Base-by-base conservation (phyloP, 2,888 invertebrate genomes). In the Osedax frankpressi region DNA sequence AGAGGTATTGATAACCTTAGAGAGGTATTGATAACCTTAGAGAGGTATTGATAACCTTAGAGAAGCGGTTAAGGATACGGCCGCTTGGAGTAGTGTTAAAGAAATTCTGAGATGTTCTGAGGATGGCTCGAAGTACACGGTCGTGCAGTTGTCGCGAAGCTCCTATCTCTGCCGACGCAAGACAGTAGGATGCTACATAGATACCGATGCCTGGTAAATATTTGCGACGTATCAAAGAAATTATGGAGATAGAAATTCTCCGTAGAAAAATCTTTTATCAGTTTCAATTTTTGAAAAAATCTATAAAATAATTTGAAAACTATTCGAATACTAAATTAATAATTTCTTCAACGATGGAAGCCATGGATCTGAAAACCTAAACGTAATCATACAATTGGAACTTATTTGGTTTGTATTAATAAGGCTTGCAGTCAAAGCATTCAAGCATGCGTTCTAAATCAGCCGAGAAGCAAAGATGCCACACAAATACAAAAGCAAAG, bases 71-170 rank as follows among this genome's bases (percentile, higher is more conserved):
- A 28, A 85, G 74, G 74, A 85, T 82, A 24, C 85, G 78, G 2
- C 85, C 85, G 14, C 84, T 76, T 6, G 85, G 86, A 1, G 85
- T 86, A 1, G 83, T 82, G 76, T 85, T 86, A 73, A 84, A 86
- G 79, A 86, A 85, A 2, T 81, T 77, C 83, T 84, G 84, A 2
- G 85, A 84, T 1, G 81, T 80, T 30, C 79, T 80, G 60, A 85
- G 77, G 28, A 84, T 78, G 60, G 80, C 80, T 2, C 71, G 26
- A 6, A 85, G 78, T 76, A 85, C 78, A n/a, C 76, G 76, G 3
- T 71, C 73, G 76, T 85, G 85, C 11, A 81, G 82, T 11, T 76
- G 69, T 14, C 78, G 62, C 28, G 81, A 81, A 1, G 85, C 86
- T 27, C 77, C 30, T 0, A 85, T 79, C 77, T 82, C 81, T 19